These are phyloP conservation scores for Meles meles DNA, from an alignment of 2,113 vertebrate species.

Conservation along the genomic window DNA sequence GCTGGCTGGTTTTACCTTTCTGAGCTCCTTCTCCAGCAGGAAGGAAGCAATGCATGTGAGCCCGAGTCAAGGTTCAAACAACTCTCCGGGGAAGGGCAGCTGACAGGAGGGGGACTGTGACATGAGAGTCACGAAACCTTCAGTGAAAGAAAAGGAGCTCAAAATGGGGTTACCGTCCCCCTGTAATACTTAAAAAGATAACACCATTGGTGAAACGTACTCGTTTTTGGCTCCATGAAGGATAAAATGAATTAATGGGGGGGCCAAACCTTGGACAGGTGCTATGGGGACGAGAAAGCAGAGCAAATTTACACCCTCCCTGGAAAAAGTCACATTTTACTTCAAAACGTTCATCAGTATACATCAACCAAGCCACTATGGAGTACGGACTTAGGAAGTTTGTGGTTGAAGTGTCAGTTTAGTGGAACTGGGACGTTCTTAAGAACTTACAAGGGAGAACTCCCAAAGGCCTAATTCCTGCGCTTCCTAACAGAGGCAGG, in stretches of 20 bases:
- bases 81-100: neutral
- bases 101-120: neutral
- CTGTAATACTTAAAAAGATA: neutral
- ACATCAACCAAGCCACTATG: neutral
- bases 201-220: neutral
- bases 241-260: neutral
- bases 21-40: neutral
- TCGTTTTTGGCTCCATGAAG: neutral
- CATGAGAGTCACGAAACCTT: neutral
- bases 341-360: neutral
- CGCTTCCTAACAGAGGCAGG: neutral
- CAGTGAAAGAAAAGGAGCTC: neutral
- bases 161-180: neutral
- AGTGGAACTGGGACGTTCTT: neutral
- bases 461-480: neutral
- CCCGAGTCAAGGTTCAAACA: neutral
- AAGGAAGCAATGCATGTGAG: neutral
- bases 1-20: neutral
- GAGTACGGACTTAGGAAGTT: neutral
- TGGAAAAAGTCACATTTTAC: neutral
- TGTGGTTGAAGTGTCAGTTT: neutral
- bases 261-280: neutral
- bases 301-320: neutral
- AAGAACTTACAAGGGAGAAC: neutral
- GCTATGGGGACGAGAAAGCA: neutral